Conservation (phyloP, 2,888 invertebrate genomes). For the Aspidiotus destructor region DNA sequence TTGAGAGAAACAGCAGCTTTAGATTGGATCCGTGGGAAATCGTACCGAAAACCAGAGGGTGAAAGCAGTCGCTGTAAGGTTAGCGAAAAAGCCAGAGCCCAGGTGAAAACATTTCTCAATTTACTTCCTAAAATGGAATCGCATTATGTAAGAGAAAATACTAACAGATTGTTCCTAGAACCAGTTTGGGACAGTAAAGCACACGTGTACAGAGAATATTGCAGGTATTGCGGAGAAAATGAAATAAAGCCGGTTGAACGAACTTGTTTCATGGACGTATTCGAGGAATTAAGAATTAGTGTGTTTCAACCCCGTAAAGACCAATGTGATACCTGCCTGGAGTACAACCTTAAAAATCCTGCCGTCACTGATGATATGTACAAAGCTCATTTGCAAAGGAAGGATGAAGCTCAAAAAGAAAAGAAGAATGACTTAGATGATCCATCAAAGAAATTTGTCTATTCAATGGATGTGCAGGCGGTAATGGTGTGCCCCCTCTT, state of each 20-base stretch:
- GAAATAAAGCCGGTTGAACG: neutral
- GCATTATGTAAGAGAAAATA: neutral
- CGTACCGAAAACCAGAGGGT: neutral
- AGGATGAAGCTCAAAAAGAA: neutral
- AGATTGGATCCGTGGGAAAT: neutral
- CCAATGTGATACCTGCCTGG: neutral
- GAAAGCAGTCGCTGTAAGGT: neutral
- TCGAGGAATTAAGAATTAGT: neutral
- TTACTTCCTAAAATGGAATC: neutral
- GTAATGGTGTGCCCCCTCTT: neutral
- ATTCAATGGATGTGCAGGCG: neutral
- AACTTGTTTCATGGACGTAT: neutral
- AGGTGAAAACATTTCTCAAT: neutral
- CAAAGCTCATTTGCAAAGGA: neutral
- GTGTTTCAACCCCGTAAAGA: neutral
- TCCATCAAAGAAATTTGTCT: neutral
- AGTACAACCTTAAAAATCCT: neutral
- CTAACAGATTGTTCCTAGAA: neutral
- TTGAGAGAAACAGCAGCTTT: neutral
- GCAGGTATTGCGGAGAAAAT: neutral
- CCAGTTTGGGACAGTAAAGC: neutral
- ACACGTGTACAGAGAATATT: neutral
- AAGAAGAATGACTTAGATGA: neutral
- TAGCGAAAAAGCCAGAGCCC: neutral
- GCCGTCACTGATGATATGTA: neutral